phyloP scores from a whole-genome alignment of 2,113 vertebrate species.

The Rafetus swinhoei region DNA sequence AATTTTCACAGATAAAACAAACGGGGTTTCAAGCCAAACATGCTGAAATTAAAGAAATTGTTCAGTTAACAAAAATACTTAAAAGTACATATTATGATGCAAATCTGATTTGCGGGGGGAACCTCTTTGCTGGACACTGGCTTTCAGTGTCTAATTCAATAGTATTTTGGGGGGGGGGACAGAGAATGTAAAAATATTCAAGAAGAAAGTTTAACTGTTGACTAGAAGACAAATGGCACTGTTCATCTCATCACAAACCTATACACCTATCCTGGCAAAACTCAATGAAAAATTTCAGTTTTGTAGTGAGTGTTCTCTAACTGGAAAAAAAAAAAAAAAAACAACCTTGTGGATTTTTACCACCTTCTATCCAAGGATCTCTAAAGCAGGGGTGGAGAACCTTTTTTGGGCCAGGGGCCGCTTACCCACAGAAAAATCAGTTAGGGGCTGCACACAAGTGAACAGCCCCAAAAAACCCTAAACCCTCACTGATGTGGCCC shows the following conservation, averaged over 20 bases:
- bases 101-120: neutral
- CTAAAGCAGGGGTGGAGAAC: neutral
- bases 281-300: neutral
- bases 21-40: neutral
- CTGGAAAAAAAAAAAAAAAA: neutral
- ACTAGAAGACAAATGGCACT: neutral
- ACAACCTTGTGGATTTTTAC: neutral
- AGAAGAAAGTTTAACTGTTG: neutral
- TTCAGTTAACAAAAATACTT: neutral
- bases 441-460: too few species aligned
- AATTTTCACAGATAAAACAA: neutral
- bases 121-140: neutral
- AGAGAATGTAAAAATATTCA: neutral
- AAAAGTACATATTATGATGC: neutral
- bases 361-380: neutral
- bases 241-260: neutral
- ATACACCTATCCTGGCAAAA: neutral
- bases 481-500: too few species aligned
- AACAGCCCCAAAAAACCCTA: too few species aligned
- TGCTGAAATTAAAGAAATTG: slow-evolving; percentile 13
- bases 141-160: neutral
- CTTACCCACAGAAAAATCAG: too few species aligned
- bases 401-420: too few species aligned
- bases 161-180: neutral
- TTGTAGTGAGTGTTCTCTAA: neutral